These are phyloP conservation scores for Standfussiana lucernea DNA, from an alignment of 2,888 invertebrate genomes.

Conservation along the genomic window DNA sequence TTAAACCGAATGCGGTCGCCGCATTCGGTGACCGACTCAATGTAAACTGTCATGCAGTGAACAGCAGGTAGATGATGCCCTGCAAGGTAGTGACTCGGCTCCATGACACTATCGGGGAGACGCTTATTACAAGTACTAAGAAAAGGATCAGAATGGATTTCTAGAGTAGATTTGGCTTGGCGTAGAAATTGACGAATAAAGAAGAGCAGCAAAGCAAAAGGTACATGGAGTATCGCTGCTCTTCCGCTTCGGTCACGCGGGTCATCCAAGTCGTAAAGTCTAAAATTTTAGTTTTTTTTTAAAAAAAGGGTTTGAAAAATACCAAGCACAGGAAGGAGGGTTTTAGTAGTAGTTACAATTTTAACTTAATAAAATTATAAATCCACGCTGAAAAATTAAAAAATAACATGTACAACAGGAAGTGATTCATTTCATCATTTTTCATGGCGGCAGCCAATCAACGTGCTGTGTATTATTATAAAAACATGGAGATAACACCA, in stretches of 20 bases:
- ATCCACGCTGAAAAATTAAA: not conserved
- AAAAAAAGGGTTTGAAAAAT: not conserved
- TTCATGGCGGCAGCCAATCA: conserved; percentile 87
- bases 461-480: conserved; percentile 73
- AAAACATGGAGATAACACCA: conserved; percentile 83
- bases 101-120: no score
- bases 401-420: conserved; percentile 77
- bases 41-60: no score
- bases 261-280: not conserved
- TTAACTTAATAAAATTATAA: not conserved
- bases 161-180: not conserved
- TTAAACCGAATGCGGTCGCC: no score
- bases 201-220: not conserved
- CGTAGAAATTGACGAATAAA: not conserved
- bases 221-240: not conserved
- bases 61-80: not conserved
- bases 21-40: no score
- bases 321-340: not conserved
- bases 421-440: conserved; percentile 88
- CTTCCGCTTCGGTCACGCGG: conserved; percentile 13
- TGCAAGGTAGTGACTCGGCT: not conserved
- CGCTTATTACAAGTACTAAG: not conserved
- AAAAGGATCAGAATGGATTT: not conserved
- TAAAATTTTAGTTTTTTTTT: not conserved
- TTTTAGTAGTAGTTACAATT: not conserved